Evolutionary conservation across 2,888 invertebrate species (phyloP), one percentile per base, ranked within the genome.

Genomic region (Labia minor): DNA sequence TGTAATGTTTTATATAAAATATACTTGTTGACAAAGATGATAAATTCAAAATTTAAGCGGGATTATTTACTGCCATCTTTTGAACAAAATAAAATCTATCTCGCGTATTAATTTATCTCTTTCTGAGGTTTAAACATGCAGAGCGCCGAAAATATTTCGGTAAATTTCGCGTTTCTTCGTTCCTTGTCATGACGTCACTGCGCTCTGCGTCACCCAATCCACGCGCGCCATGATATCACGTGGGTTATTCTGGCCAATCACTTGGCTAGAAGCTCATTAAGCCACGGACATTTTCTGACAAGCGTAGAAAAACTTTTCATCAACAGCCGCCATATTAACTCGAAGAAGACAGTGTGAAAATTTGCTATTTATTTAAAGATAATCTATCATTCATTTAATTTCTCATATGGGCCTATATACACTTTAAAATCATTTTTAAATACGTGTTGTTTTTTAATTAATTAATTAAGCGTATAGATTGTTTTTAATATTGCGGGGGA

Each of bases 291-390:
- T 83, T 83, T 87, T 88, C 86, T 90, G 90, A 90, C 90, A 90
- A 90, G 90, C 90, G 89, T 89, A 89, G 87, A 89, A 90, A 90
- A 91, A 90, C 87, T 90, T 89, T 86, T 89, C 89, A 89, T 89
- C 90, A 90, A 89, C 88, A 89, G 90, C 90, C 89, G 91, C 92
- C 92, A 92, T 92, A 87, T 92, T 92, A 89, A 86, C 86, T 86
- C 4, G 85, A 85, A 83, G 83, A 83, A 83, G 85, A 85, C 85
- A 85, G 83, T 83, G 85, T 84, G 83, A 85, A 85, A 85, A 84
- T 87, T 85, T 83, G 83, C 83, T 84, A 82, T 72, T 84, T 85
- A 84, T 84, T 83, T 83, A 82, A 82, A 49, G 8, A 49, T 81
- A 83, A 84, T 85, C 83, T 84, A 83, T 83, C 81, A 83, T 82